Evolutionary conservation across 2,888 invertebrate genomes (phyloP).

Genomic region (Gastrophysa polygoni): DNA sequence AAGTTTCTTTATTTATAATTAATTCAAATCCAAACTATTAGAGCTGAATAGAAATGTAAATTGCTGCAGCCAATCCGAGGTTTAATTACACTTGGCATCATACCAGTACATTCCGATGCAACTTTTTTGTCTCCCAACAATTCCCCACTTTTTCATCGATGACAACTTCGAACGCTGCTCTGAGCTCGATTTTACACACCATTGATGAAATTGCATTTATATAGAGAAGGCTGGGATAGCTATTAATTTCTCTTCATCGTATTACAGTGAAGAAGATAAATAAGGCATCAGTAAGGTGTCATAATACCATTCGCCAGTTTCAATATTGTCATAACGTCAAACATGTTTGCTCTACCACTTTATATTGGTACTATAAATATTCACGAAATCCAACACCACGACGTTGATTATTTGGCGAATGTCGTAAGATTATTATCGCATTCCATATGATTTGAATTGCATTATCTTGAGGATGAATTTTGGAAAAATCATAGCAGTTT

Average conservation of each 20-base stretch:
- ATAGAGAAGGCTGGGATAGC: neutral
- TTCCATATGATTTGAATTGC: neutral
- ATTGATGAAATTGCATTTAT: too few species aligned
- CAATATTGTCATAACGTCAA: conserved; percentile 32
- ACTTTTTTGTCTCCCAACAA: neutral
- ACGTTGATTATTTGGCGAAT: neutral
- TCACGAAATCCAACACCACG: neutral
- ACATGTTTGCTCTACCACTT: conserved; percentile 3
- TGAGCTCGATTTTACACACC: too few species aligned
- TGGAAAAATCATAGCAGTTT: too few species aligned
- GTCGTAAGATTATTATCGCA: neutral
- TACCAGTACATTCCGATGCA: neutral
- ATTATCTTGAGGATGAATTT: too few species aligned
- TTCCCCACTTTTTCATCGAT: neutral
- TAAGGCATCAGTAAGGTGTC: conserved; percentile 28
- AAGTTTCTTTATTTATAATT: conserved; percentile 42
- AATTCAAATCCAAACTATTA: conserved; percentile 33
- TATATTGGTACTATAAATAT: neutral
- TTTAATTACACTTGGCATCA: conserved; percentile 30
- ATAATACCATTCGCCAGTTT: conserved; percentile 34
- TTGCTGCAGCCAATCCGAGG: conserved; percentile 34
- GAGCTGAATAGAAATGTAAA: conserved; percentile 40
- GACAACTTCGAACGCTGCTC: too few species aligned
- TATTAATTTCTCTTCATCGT: neutral
- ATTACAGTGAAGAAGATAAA: neutral